Conservation (phyloP, 2,797 vertebrate species). For the Basileuterus tristriatus region DNA sequence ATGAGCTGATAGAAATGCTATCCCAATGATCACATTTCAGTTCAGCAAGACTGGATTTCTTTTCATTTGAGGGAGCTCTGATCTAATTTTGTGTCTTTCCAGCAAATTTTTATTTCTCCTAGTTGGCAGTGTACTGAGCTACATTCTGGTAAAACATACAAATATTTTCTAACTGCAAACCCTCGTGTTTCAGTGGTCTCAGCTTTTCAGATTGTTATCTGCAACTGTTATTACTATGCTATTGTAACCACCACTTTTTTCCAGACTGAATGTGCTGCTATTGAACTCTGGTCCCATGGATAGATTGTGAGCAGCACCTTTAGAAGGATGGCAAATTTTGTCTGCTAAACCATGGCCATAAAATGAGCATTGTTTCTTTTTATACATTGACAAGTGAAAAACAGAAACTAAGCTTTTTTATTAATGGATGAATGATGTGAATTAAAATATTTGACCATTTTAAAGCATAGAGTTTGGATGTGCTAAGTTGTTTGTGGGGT, state of each 20-base stretch:
- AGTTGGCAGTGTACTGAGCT: background rate
- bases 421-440: background rate
- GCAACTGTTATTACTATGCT: background rate
- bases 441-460: background rate
- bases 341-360: background rate
- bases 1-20: background rate
- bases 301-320: background rate
- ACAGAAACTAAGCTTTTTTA: background rate
- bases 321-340: background rate
- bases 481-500: background rate
- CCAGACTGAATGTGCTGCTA: conserved; percentile 6
- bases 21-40: background rate
- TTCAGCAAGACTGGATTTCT: conserved; percentile 10
- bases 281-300: conserved; percentile 31
- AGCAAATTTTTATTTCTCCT: conserved; percentile 49
- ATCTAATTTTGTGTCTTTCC: conserved; percentile 28
- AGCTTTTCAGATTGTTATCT: conserved; percentile 35
- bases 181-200: conserved; percentile 10
- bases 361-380: background rate
- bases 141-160: conserved; percentile 35
- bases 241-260: conserved; percentile 14
- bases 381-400: background rate
- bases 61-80: conserved; percentile 18
- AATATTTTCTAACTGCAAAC: conserved; percentile 40
- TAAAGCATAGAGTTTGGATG: background rate